Conservation (phyloP, 2,888 invertebrate species). For the Ennomos quercinarius region DNA sequence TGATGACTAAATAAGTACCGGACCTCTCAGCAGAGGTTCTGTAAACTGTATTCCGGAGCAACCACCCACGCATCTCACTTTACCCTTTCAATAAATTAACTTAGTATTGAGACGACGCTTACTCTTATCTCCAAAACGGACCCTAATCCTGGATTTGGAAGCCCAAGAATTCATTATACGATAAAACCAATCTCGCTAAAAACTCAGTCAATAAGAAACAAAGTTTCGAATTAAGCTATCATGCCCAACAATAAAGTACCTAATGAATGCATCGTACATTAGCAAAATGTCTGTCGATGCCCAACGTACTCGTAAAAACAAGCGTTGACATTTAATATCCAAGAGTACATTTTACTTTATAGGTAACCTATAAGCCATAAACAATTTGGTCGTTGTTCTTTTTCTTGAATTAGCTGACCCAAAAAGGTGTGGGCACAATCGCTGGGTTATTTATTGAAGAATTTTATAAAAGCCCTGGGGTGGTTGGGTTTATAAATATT, state of each 20-base stretch:
- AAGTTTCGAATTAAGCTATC: slow-evolving; percentile 75
- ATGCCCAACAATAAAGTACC: slow-evolving; percentile 68
- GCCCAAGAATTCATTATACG: slow-evolving; percentile 56
- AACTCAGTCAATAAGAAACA: slow-evolving; percentile 55
- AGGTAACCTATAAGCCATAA: slow-evolving; percentile 57
- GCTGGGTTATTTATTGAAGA: slow-evolving; percentile 63
- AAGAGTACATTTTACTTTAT: slow-evolving; percentile 59
- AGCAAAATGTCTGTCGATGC: slow-evolving; percentile 71
- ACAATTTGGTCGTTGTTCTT: slow-evolving; percentile 56
- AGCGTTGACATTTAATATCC: slow-evolving; percentile 71
- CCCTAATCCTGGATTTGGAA: slow-evolving; percentile 63
- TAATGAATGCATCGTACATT: slow-evolving; percentile 77
- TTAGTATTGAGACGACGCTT: slow-evolving; percentile 57
- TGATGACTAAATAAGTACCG: neutral
- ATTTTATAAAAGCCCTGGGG: slow-evolving; percentile 59
- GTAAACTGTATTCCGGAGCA: slow-evolving; percentile 26
- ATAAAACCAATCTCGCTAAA: slow-evolving; percentile 58
- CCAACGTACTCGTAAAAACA: slow-evolving; percentile 67
- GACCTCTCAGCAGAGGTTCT: neutral
- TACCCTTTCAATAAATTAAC: slow-evolving; percentile 64
- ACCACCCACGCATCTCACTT: slow-evolving; percentile 63
- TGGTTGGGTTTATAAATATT: slow-evolving; percentile 77
- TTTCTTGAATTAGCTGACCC: slow-evolving; percentile 48
- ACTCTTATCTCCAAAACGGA: slow-evolving; percentile 58
- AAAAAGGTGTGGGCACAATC: slow-evolving; percentile 62